Conservation (phyloP, 1,140 invertebrate species). For the Drosophila kohkoa region DNA sequence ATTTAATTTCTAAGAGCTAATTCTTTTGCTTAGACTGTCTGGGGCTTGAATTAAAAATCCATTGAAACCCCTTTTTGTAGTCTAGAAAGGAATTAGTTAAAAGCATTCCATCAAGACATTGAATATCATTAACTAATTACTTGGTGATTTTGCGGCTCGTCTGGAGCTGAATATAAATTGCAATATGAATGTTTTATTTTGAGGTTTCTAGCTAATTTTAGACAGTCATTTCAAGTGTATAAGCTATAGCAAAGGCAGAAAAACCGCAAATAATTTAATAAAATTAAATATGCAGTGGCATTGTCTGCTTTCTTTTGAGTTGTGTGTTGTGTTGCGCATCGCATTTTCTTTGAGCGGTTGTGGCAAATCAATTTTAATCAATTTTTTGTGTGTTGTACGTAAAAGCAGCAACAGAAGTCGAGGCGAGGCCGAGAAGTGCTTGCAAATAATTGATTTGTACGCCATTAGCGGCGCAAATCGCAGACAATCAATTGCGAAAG, state of each 20-base stretch:
- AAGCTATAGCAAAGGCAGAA: neutral
- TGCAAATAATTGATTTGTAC: slow-evolving; percentile 77
- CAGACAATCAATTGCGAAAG: slow-evolving; percentile 73
- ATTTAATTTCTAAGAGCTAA: no score
- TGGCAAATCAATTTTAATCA: slow-evolving; percentile 80
- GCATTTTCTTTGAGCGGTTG: slow-evolving; percentile 22
- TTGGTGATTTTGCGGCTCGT: neutral
- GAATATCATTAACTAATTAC: slow-evolving; percentile 16
- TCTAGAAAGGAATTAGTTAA: neutral
- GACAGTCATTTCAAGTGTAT: neutral
- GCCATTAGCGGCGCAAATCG: slow-evolving; percentile 78
- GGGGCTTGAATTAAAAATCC: neutral
- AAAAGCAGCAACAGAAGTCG: neutral
- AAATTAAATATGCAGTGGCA: slow-evolving; percentile 32
- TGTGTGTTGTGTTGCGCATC: slow-evolving; percentile 20
- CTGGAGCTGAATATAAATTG: neutral
- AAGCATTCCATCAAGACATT: no score
- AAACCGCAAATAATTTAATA: slow-evolving; percentile 37
- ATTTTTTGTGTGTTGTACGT: slow-evolving; percentile 62
- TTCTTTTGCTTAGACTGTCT: neutral
- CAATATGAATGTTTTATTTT: slow-evolving; percentile 16
- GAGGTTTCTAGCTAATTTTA: slow-evolving; percentile 1
- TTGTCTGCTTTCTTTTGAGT: slow-evolving; percentile 37
- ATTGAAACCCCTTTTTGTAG: neutral
- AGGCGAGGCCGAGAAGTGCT: slow-evolving; percentile 41